Percentiles rank a stretch among this genome's conserved stretches.
Evolutionary conservation across 2,113 vertebrate genomes (phyloP).

Genomic region (Archocentrus centrarchus): DNA sequence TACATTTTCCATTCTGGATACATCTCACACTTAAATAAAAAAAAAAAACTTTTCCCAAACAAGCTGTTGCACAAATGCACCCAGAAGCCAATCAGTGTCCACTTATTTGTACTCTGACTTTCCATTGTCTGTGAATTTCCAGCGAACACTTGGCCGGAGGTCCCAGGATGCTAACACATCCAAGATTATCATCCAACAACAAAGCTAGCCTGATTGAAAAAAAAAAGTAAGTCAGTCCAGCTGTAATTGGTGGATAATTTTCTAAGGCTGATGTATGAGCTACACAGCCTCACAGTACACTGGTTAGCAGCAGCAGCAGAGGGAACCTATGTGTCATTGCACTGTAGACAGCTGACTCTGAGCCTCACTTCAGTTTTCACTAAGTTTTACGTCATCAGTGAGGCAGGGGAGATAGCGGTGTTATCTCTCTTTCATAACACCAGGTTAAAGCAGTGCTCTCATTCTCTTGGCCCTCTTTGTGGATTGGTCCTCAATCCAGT

Average conservation of each 20-base stretch:
- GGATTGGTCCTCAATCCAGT: constrained; percentile 16
- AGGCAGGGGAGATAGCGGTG: constrained; percentile 10
- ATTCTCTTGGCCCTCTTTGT: constrained; percentile 1
- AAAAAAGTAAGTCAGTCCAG: constrained; percentile 6
- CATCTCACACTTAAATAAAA: background rate
- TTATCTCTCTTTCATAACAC: constrained; percentile 22
- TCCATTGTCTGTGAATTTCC: constrained; percentile 42
- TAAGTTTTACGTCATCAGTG: constrained; percentile 51
- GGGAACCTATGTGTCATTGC: constrained; percentile 68
- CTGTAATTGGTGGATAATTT: constrained; percentile 35
- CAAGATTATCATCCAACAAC: constrained; percentile 29
- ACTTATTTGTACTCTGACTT: constrained; percentile 32
- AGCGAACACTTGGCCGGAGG: constrained; percentile 45
- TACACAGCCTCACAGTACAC: constrained; percentile 15
- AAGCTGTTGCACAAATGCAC: constrained; percentile 48
- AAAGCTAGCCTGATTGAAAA: constrained; percentile 10
- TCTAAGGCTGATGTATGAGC: constrained; percentile 37
- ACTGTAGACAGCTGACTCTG: constrained; percentile 57
- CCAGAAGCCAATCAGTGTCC: constrained; percentile 48
- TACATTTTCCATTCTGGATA: constrained; percentile 13
- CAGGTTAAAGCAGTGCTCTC: constrained; percentile 17
- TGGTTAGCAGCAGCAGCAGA: constrained; percentile 63
- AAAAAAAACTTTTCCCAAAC: constrained; percentile 21
- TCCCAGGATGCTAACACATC: constrained; percentile 22
- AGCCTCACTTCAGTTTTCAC: constrained; percentile 49